Evolutionary conservation across 1,140 invertebrate species (phyloP).

Genomic region (Drosophila bipectinata): DNA sequence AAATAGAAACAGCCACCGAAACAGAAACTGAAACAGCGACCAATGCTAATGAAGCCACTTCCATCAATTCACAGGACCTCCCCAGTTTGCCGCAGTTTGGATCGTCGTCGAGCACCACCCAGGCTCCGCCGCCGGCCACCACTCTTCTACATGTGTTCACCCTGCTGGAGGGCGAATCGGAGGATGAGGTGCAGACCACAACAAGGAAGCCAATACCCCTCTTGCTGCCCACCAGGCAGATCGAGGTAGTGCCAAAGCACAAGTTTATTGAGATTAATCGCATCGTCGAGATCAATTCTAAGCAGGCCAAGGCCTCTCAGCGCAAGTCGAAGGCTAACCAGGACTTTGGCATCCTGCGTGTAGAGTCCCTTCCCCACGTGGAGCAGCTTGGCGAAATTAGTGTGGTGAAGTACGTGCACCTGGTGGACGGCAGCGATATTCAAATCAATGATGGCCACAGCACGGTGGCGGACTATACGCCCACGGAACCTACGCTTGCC

Average conservation of each 20-base stretch:
- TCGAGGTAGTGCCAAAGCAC: constrained; percentile 80
- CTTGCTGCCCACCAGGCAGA: constrained; percentile 10
- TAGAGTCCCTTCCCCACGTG: constrained; percentile 86
- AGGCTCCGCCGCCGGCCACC: constrained; percentile 83
- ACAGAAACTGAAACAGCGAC: constrained; percentile 31
- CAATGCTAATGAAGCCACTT: constrained; percentile 77
- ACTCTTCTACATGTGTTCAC: constrained; percentile 85
- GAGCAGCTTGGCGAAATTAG: constrained; percentile 88
- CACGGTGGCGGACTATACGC: constrained; percentile 79
- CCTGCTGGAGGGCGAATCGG: constrained; percentile 75
- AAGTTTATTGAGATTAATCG: constrained; percentile 88
- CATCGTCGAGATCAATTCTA: constrained; percentile 87
- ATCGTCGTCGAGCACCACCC: constrained; percentile 31
- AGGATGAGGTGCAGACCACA: constrained; percentile 25
- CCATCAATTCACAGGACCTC: constrained; percentile 71
- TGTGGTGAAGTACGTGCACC: constrained; percentile 87
- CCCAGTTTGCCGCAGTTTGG: background rate
- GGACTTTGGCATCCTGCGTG: constrained; percentile 80
- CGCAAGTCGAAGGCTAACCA: constrained; percentile 86
- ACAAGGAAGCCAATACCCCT: constrained; percentile 15
- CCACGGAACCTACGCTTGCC: constrained; percentile 57
- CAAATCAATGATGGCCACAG: constrained; percentile 80
- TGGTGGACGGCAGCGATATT: constrained; percentile 84
- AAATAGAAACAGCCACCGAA: constrained; percentile 27
- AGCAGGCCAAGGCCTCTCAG: constrained; percentile 85